Percentiles rank a stretch among this genome's conserved stretches.
Conservation (phyloP, 2,888 invertebrate species). For the Criorhina ranunculi region DNA sequence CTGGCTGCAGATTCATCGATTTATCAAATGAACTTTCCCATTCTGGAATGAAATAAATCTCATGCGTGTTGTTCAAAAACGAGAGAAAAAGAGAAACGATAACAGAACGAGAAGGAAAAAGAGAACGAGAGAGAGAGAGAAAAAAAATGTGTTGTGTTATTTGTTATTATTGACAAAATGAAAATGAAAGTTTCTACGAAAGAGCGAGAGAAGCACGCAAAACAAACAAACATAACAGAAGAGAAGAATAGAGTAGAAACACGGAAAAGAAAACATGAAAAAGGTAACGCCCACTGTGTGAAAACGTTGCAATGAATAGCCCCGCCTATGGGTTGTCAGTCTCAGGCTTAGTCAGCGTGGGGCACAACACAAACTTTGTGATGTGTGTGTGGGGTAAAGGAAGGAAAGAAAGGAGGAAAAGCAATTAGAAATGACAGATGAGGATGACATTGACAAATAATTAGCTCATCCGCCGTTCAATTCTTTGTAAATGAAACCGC, state of each 20-base stretch:
- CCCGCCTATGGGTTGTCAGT: slow-evolving; percentile 58
- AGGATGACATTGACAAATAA: slow-evolving; percentile 62
- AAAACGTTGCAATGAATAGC: slow-evolving; percentile 26
- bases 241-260: slow-evolving; percentile 15
- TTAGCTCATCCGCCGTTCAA: slow-evolving; percentile 37
- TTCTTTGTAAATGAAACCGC: slow-evolving; percentile 43
- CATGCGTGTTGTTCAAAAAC: neutral
- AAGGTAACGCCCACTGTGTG: slow-evolving; percentile 50
- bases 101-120: slow-evolving; percentile 3
- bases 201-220: slow-evolving; percentile 62
- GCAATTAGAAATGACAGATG: slow-evolving; percentile 59
- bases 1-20: slow-evolving; percentile 61
- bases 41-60: slow-evolving; percentile 34
- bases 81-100: slow-evolving; percentile 29
- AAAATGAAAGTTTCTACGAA: slow-evolving; percentile 66
- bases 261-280: slow-evolving; percentile 37
- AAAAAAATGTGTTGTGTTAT: slow-evolving; percentile 60
- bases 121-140: slow-evolving; percentile 1
- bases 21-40: slow-evolving; percentile 56
- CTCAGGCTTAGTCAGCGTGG: slow-evolving; percentile 5
- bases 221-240: slow-evolving; percentile 33
- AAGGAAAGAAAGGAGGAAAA: slow-evolving; percentile 9
- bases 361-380: slow-evolving; percentile 47
- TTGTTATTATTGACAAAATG: slow-evolving; percentile 74
- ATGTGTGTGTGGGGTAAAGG: neutral